phyloP scores from a whole-genome alignment of 2,888 invertebrate species.

The Netelia melanura region DNA sequence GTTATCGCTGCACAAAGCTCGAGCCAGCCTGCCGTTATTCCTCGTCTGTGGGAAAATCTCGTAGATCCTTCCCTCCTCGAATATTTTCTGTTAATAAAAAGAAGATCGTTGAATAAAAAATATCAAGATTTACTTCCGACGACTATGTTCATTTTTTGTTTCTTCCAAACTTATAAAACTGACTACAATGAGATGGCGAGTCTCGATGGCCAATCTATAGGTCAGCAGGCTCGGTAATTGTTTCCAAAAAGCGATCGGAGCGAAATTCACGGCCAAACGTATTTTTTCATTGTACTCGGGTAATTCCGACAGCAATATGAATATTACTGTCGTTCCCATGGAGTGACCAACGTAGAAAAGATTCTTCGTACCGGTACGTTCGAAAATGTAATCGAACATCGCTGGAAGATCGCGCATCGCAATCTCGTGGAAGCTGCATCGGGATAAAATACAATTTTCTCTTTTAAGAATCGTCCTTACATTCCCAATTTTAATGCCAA shows the following conservation, averaged over 20 bases:
- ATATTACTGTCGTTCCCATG: conserved; percentile 92
- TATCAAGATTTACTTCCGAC: neutral
- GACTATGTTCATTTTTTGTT: neutral
- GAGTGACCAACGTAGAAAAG: conserved; percentile 94
- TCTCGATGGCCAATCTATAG: neutral
- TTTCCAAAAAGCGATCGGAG: conserved; percentile 62
- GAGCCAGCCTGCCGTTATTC: conserved; percentile 22
- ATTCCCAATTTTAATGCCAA: neutral
- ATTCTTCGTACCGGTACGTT: conserved; percentile 85
- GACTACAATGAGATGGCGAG: neutral
- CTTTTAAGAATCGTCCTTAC: neutral
- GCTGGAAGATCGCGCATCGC: conserved; percentile 93
- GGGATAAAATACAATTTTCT: neutral
- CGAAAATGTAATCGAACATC: conserved; percentile 89
- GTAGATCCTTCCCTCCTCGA: conserved; percentile 35
- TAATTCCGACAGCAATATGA: conserved; percentile 88
- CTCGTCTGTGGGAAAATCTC: conserved; percentile 47
- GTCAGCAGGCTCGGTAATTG: neutral
- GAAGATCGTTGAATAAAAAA: conserved; percentile 1
- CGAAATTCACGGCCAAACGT: conserved; percentile 86
- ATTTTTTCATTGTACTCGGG: conserved; percentile 89
- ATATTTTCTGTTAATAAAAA: conserved; percentile 27
- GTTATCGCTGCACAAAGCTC: conserved; percentile 52
- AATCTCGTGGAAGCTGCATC: conserved; percentile 93
- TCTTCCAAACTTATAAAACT: neutral